Conservation (phyloP, 2,888 invertebrate species). For the Sericinus montela region DNA sequence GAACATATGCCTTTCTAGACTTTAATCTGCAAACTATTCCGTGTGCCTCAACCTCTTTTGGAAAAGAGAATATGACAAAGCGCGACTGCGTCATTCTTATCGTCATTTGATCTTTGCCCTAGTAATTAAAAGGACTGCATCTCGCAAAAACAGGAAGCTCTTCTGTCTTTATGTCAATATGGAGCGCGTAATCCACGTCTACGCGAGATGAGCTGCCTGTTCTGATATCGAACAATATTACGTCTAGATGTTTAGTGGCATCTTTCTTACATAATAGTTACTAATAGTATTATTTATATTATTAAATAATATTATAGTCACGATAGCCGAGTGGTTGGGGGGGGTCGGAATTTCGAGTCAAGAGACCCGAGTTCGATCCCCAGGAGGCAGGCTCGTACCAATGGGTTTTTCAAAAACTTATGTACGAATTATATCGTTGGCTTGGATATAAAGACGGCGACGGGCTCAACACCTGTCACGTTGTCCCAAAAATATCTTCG, state of each 20-base stretch:
- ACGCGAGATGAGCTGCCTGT: slow-evolving; percentile 10
- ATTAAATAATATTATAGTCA: too few relatives aligned
- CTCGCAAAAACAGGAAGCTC: slow-evolving; percentile 17
- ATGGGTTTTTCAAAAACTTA: too few relatives aligned
- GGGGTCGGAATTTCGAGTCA: too few relatives aligned
- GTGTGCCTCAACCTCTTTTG: slow-evolving; percentile 16
- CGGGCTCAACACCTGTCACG: too few relatives aligned
- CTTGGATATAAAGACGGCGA: too few relatives aligned
- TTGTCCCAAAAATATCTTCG: too few relatives aligned
- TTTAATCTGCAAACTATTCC: slow-evolving; percentile 18
- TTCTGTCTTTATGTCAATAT: slow-evolving; percentile 6
- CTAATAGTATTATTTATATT: too few relatives aligned
- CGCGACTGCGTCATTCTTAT: slow-evolving; percentile 16
- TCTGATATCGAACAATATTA: slow-evolving; percentile 7
- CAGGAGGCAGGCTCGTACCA: too few relatives aligned
- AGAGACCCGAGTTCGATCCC: too few relatives aligned
- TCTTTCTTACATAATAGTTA: not conserved
- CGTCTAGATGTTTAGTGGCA: not conserved
- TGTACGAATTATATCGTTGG: too few relatives aligned
- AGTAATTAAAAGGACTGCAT: slow-evolving; percentile 20
- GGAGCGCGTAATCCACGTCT: slow-evolving; percentile 5
- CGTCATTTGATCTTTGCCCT: slow-evolving; percentile 19
- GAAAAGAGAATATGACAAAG: slow-evolving; percentile 18
- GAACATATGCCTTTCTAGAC: slow-evolving; percentile 9
- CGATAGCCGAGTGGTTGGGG: too few relatives aligned